These are phyloP conservation scores for Stenodera caucasica DNA, from an alignment of 2,888 invertebrate genomes.

Conservation along the genomic window DNA sequence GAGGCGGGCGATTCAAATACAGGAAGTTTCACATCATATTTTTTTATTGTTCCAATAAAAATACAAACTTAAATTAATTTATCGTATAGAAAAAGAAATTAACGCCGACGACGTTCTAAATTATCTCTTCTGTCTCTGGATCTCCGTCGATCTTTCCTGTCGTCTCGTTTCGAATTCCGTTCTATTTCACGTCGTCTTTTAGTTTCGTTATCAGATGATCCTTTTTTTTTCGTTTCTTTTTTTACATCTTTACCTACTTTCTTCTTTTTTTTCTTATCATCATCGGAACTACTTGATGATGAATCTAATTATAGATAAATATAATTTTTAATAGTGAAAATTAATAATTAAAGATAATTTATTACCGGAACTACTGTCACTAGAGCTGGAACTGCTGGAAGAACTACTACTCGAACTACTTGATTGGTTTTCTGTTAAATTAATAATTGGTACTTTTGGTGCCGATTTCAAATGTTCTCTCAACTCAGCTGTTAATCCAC, in stretches of 20 bases:
- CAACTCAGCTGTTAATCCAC: slow-evolving; percentile 92
- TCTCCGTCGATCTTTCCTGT: slow-evolving; percentile 44
- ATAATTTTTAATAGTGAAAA: too few relatives aligned
- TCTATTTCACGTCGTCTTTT: slow-evolving; percentile 25
- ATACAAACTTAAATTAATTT: not conserved
- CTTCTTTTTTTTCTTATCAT: slow-evolving; percentile 28
- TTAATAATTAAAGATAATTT: not conserved
- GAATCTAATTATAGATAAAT: too few relatives aligned
- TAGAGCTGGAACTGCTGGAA: slow-evolving; percentile 28
- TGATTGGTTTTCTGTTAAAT: slow-evolving; percentile 42
- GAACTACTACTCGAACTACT: slow-evolving; percentile 44
- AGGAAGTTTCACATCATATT: not conserved
- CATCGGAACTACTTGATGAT: slow-evolving; percentile 1
- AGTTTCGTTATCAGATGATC: slow-evolving; percentile 23
- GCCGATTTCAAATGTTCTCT: slow-evolving; percentile 83
- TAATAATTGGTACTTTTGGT: slow-evolving; percentile 62
- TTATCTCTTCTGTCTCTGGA: slow-evolving; percentile 19
- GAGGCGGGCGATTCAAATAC: not conserved
- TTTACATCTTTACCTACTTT: slow-evolving; percentile 27
- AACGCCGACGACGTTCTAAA: slow-evolving; percentile 53
- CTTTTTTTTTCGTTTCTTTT: slow-evolving; percentile 22
- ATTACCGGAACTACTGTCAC: slow-evolving; percentile 22
- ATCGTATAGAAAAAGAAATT: not conserved
- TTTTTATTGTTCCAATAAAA: not conserved
- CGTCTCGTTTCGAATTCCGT: slow-evolving; percentile 26